Conservation (phyloP, 30 jellyfish, hydroid and myxozoan species). For the Rhopilema esculentum region DNA sequence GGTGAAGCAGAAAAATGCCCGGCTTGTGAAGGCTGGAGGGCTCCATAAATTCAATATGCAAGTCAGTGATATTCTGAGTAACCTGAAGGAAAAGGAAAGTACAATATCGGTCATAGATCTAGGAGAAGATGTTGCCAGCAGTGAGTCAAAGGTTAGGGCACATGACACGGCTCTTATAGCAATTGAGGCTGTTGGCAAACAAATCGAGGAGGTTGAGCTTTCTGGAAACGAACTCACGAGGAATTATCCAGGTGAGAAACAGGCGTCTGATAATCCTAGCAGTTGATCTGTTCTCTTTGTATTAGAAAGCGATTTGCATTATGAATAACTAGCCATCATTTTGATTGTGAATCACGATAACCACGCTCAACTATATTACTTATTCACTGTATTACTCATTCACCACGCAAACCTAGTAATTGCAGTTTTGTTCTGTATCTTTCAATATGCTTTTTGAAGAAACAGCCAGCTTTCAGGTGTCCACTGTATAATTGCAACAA, state of each 20-base stretch:
- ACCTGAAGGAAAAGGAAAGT: conserved; percentile 62
- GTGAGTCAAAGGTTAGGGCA: conserved; percentile 54
- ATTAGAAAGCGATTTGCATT: background rate
- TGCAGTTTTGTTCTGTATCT: no score
- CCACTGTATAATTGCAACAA: no score
- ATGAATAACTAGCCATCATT: background rate
- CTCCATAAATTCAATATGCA: conserved; percentile 75
- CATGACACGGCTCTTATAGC: conserved; percentile 60
- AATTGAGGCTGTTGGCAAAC: conserved; percentile 67
- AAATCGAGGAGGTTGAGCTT: conserved; percentile 35
- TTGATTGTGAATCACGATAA: no score
- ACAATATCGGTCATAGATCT: conserved; percentile 21
- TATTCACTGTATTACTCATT: no score
- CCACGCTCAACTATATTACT: no score
- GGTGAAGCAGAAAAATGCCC: conserved; percentile 56
- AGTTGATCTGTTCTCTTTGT: background rate
- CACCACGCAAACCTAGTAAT: no score
- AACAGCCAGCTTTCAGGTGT: no score
- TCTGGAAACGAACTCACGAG: conserved; percentile 28
- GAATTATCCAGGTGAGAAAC: conserved; percentile 45
- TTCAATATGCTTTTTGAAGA: no score
- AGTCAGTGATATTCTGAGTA: conserved; percentile 46
- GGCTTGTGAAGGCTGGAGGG: conserved; percentile 74
- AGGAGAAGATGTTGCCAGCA: conserved; percentile 62
- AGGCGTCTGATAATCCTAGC: background rate